Conservation (phyloP, 2,113 vertebrate species). For the Grantiella picta region DNA sequence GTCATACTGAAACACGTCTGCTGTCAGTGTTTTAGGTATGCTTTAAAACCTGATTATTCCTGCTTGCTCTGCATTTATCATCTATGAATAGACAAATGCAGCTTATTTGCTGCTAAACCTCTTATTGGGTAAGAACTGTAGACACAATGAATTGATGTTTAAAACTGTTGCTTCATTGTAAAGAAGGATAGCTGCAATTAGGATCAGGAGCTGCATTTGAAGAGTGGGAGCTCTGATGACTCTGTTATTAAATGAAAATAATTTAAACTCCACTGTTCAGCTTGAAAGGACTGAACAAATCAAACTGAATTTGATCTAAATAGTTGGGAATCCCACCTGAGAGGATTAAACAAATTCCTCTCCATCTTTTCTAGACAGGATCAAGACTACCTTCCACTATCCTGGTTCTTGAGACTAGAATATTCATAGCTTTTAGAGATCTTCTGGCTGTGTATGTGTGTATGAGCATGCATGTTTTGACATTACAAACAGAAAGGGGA, state of each 20-base stretch:
- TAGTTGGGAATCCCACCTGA: not conserved
- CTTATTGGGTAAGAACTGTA: not conserved
- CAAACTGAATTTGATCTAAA: conserved; percentile 23
- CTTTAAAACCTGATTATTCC: not conserved
- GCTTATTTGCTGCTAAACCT: not conserved
- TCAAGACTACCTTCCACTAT: not conserved
- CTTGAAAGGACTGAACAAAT: not conserved
- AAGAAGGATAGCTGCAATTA: not conserved
- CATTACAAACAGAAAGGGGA: not conserved
- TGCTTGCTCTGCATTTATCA: not conserved
- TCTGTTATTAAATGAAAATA: not conserved
- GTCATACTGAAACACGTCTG: not conserved
- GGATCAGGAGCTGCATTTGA: not conserved
- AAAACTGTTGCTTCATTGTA: not conserved
- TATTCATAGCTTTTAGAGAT: not conserved
- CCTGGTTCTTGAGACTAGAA: not conserved
- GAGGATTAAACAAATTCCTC: not conserved
- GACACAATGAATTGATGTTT: not conserved
- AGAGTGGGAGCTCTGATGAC: not conserved
- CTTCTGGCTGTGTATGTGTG: not conserved
- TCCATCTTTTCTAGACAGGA: not conserved
- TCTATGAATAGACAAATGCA: not conserved
- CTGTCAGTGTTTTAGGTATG: not conserved
- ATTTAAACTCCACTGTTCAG: not conserved
- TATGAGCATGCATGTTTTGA: not conserved